Percentiles rank a stretch among this genome's conserved stretches.
Evolutionary conservation across 1,140 invertebrate genomes (phyloP).

Genomic region (Drosophila littoralis): DNA sequence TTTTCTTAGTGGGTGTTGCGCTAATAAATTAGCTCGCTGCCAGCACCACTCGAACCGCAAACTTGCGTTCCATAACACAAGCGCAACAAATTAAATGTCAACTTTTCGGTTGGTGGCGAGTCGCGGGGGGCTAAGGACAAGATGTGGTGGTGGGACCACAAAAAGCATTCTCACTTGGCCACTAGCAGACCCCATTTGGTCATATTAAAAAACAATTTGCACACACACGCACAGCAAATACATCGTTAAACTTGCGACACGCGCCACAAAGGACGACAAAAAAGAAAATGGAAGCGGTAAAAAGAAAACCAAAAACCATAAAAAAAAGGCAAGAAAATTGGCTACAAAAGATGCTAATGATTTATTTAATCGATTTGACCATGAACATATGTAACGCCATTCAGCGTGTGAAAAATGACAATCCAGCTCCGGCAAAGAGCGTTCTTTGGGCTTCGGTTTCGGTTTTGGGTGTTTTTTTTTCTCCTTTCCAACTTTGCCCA

Average conservation of each 20-base stretch:
- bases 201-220: slow-evolving; percentile 83
- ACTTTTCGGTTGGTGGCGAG: slow-evolving; percentile 21
- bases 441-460: slow-evolving; percentile 51
- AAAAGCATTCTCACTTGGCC: slow-evolving; percentile 53
- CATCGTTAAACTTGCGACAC: slow-evolving; percentile 60
- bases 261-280: slow-evolving; percentile 39
- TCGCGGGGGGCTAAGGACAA: not conserved
- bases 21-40: slow-evolving; percentile 56
- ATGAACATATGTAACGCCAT: slow-evolving; percentile 76
- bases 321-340: slow-evolving; percentile 71
- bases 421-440: slow-evolving; percentile 11
- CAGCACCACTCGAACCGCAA: slow-evolving; percentile 21
- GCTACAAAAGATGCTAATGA: slow-evolving; percentile 84
- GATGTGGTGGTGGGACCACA: slow-evolving; percentile 17
- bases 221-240: slow-evolving; percentile 63
- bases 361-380: slow-evolving; percentile 84
- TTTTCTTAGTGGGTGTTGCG: slow-evolving; percentile 25
- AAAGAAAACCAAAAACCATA: slow-evolving; percentile 12
- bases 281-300: slow-evolving; percentile 5
- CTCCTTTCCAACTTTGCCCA: slow-evolving; percentile 9
- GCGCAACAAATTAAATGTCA: slow-evolving; percentile 80
- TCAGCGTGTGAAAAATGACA: slow-evolving; percentile 77
- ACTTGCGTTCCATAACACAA: slow-evolving; percentile 41
- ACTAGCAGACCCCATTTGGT: slow-evolving; percentile 24
- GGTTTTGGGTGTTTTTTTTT: slow-evolving; percentile 5